Base-by-base conservation (phyloP, 23 tunicate genomes). In the Trididemnum nubilum region DNA sequence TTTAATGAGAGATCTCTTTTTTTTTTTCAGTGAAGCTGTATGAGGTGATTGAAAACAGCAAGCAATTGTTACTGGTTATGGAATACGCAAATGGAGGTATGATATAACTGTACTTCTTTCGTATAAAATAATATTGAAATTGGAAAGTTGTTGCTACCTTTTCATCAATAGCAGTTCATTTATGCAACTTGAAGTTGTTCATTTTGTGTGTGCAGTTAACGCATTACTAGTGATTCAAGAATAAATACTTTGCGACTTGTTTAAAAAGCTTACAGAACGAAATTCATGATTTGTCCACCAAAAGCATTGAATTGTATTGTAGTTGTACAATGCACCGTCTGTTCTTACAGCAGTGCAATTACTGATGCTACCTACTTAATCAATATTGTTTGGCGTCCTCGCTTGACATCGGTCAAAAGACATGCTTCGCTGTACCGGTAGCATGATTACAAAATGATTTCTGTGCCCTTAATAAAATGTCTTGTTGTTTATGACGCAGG, bases 1-100 rank as follows among this genome's bases (percentile, higher is more conserved):
- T n/a, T n/a, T n/a, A n/a, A n/a, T n/a, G n/a, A n/a, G n/a, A n/a
- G n/a, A n/a, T n/a, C n/a, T 44, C 9, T 61, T n/a, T 22, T 61
- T 61, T 24, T 23, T 61, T 61, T 61, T 61, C 29, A 95, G 99
- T 95, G 5, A 90, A 90, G 79, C 92, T 95, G 51, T 95, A 89
- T 64, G 99, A 95, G 82, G 99, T 95, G n/a, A 95, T 95, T 35
- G 99, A 95, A 80, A 95, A 90, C 77, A 86, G 90, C 84, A 86
- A 90, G 58, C 95, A 90, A 44, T 81, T 95, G 25, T 83, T 89
- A 15, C 89, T 95, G 50, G 96, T 95, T 37, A 95, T 95, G 89
- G 99, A 95, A 51, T 95, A 95, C 75, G 99, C 96, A 25, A 95
- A 86, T 60, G 99, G 99, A 78, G 99, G 98, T 93, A 34, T 44